Percentiles rank a stretch among this genome's conserved stretches.
Conservation (phyloP, 1,140 invertebrate genomes). For the Sitophilus oryzae region DNA sequence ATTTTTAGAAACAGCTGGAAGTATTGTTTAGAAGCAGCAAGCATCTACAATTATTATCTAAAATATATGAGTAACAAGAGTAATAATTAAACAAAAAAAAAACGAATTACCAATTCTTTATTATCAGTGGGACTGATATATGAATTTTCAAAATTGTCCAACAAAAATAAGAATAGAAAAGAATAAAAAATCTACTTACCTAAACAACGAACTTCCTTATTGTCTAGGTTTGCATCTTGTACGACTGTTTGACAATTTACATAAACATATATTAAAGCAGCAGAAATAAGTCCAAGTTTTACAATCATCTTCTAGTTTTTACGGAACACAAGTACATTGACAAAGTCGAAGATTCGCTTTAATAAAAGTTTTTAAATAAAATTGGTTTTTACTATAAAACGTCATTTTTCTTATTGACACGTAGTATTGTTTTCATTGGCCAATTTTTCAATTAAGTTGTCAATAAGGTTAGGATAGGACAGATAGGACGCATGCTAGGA, state of each 20-base stretch:
- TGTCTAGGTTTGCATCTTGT: conserved; percentile 34
- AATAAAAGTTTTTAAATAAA: too few relatives aligned
- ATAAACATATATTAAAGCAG: background rate
- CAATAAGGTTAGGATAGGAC: background rate
- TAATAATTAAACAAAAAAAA: too few relatives aligned
- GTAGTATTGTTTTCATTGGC: conserved; percentile 30
- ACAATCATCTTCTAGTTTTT: too few relatives aligned
- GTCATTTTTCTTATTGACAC: conserved; percentile 31
- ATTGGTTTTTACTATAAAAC: conserved; percentile 7
- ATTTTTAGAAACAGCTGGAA: too few relatives aligned
- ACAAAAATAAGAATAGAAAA: background rate
- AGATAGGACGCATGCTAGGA: too few relatives aligned
- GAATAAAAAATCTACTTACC: conserved; percentile 28
- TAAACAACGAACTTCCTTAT: conserved; percentile 39
- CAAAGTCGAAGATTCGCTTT: too few relatives aligned
- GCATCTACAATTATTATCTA: too few relatives aligned
- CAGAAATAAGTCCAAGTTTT: too few relatives aligned
- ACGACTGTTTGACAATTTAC: conserved; percentile 14
- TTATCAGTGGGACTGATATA: background rate
- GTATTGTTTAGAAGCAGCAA: too few relatives aligned
- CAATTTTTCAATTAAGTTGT: background rate
- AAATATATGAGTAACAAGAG: too few relatives aligned
- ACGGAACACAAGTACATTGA: too few relatives aligned
- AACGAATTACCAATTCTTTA: too few relatives aligned
- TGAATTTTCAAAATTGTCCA: background rate